phyloP scores from a whole-genome alignment of 2,888 invertebrate genomes.

The Rotaria magnacalcarata region DNA sequence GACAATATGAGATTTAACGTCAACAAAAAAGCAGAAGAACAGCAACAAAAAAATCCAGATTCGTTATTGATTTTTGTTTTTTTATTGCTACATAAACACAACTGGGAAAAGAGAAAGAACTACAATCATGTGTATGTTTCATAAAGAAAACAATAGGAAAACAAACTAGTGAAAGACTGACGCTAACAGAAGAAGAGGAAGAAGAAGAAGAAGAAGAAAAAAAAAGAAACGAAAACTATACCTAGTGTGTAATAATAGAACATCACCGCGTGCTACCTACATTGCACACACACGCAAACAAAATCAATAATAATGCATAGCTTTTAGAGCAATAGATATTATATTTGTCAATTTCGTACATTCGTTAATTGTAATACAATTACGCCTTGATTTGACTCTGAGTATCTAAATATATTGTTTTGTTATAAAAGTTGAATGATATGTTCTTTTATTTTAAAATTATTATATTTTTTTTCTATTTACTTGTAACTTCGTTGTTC shows the following conservation, averaged over 20 bases:
- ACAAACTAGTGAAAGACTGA: constrained; percentile 21
- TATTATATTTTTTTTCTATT: background rate
- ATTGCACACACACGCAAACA: background rate
- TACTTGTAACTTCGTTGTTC: constrained; percentile 6
- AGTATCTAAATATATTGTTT: background rate
- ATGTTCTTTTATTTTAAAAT: no score
- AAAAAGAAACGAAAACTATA: background rate
- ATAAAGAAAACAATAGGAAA: background rate
- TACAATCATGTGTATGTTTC: background rate
- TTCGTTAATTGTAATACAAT: constrained; percentile 28
- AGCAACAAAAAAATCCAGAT: background rate
- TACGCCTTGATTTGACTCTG: background rate
- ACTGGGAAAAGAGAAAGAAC: background rate
- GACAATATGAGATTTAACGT: background rate
- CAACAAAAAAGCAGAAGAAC: background rate
- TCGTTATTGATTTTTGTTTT: background rate
- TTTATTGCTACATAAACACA: background rate
- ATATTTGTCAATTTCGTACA: background rate
- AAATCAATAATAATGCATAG: background rate
- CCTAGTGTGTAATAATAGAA: constrained; percentile 1
- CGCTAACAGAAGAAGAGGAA: background rate
- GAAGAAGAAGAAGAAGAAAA: background rate
- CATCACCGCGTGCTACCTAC: background rate
- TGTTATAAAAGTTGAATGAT: no score
- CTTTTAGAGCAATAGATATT: background rate